Percentiles rank a stretch among this genome's conserved stretches.
phyloP scores from a whole-genome alignment of 2,888 invertebrate species.

The Caenorhabditis virilis region DNA sequence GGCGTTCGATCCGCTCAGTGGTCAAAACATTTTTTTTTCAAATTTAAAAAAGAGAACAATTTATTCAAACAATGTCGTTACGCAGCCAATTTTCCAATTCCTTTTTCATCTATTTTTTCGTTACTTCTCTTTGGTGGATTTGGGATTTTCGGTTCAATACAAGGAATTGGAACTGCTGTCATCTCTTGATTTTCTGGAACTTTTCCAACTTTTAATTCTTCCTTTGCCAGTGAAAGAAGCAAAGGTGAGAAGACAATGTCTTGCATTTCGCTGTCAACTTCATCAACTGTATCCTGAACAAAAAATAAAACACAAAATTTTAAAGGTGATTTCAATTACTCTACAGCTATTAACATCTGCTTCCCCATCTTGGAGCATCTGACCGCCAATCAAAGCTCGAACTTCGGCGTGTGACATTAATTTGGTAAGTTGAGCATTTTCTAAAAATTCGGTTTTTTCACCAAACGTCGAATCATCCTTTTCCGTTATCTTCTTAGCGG shows the following conservation, averaged over 20 bases:
- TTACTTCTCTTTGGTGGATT: not conserved
- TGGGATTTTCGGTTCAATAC: no score
- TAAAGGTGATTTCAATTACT: no score
- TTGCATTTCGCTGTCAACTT: not conserved
- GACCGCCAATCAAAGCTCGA: constrained; percentile 18
- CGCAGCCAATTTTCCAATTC: not conserved
- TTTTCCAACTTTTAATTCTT: no score
- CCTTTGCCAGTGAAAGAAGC: not conserved
- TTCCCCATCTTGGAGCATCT: constrained; percentile 3
- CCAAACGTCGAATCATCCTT: no score
- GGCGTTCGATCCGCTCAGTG: constrained; percentile 59
- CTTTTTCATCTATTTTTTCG: not conserved
- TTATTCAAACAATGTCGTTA: not conserved
- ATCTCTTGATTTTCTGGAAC: no score
- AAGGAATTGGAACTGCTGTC: no score
- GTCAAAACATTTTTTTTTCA: constrained; percentile 39
- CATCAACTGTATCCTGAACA: not conserved
- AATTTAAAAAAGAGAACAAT: not conserved
- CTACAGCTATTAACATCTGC: constrained; percentile 19
- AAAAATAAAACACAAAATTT: not conserved
- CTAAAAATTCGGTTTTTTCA: constrained; percentile 26
- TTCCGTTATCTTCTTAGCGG: no score
- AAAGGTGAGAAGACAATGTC: not conserved
- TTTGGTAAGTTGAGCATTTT: constrained; percentile 33
- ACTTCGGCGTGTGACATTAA: constrained; percentile 34